Evolutionary conservation across 1,140 invertebrate genomes (phyloP).

Genomic region (Drosophila orena): DNA sequence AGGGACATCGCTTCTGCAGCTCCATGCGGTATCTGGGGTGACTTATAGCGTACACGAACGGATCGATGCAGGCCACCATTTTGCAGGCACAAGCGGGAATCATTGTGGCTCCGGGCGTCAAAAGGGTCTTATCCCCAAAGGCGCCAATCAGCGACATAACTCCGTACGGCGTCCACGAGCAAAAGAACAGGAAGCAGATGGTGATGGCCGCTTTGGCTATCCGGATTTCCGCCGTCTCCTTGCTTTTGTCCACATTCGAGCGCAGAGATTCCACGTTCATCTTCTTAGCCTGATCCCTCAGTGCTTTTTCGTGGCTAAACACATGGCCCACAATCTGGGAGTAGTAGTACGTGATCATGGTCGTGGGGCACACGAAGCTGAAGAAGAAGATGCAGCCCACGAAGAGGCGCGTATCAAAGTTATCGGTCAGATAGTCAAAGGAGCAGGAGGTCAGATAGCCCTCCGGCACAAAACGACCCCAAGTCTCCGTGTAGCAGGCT

Average conservation of each 20-base stretch:
- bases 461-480: constrained; percentile 94
- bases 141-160: constrained; percentile 92
- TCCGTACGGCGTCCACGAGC: constrained; percentile 94
- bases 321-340: constrained; percentile 94
- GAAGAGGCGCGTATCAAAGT: constrained; percentile 90
- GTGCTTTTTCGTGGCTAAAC: constrained; percentile 92
- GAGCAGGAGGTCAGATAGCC: constrained; percentile 93
- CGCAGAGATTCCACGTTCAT: constrained; percentile 96
- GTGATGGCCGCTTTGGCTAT: constrained; percentile 95
- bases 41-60: constrained; percentile 94
- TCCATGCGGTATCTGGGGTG: constrained; percentile 93
- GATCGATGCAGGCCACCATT: constrained; percentile 93
- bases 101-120: constrained; percentile 94
- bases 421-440: constrained; percentile 93
- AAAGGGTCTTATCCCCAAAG: constrained; percentile 91
- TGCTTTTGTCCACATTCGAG: constrained; percentile 89
- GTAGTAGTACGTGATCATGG: constrained; percentile 93
- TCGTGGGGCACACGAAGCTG: constrained; percentile 92
- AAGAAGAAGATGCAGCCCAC: constrained; percentile 91
- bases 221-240: constrained; percentile 91
- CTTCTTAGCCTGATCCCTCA: constrained; percentile 93
- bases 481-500: constrained; percentile 91
- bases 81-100: constrained; percentile 94
- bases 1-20: constrained; percentile 87
- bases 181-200: constrained; percentile 92